These are phyloP conservation scores for Heliothis peltigera DNA, from an alignment of 2,888 invertebrate genomes.

Conservation along the genomic window DNA sequence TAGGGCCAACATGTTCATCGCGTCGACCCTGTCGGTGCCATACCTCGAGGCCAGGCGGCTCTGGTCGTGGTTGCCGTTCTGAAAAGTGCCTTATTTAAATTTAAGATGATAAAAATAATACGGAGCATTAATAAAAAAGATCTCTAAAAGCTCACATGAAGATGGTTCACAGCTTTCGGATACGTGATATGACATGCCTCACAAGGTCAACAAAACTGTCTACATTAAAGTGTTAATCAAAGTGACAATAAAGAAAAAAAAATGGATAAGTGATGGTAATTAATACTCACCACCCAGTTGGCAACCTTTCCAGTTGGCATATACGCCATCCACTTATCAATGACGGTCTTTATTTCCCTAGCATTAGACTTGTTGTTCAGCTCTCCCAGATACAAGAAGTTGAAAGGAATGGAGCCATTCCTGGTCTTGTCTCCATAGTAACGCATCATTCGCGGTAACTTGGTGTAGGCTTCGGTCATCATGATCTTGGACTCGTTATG, in stretches of 20 bases:
- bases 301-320: conserved; percentile 89
- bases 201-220: too few relatives aligned
- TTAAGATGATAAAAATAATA: too few relatives aligned
- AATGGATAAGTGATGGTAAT: too few relatives aligned
- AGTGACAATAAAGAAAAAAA: too few relatives aligned
- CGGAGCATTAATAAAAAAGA: too few relatives aligned
- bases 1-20: conserved; percentile 94
- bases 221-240: too few relatives aligned
- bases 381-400: conserved; percentile 90
- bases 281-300: conserved; percentile 92
- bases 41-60: conserved; percentile 91
- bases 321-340: conserved; percentile 90
- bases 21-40: conserved; percentile 92
- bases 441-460: conserved; percentile 83
- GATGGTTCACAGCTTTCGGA: too few relatives aligned
- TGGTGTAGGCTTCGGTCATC: conserved; percentile 91
- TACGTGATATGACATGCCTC: too few relatives aligned
- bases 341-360: conserved; percentile 83
- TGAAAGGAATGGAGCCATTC: conserved; percentile 91
- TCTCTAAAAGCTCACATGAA: too few relatives aligned
- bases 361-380: conserved; percentile 87
- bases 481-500: conserved; percentile 84
- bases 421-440: conserved; percentile 90
- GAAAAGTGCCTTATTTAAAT: too few relatives aligned
- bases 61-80: conserved; percentile 94